Evolutionary conservation across 2,113 vertebrate species (phyloP), one percentile per base, ranked within the genome.

Genomic region (Epinephelus lanceolatus): DNA sequence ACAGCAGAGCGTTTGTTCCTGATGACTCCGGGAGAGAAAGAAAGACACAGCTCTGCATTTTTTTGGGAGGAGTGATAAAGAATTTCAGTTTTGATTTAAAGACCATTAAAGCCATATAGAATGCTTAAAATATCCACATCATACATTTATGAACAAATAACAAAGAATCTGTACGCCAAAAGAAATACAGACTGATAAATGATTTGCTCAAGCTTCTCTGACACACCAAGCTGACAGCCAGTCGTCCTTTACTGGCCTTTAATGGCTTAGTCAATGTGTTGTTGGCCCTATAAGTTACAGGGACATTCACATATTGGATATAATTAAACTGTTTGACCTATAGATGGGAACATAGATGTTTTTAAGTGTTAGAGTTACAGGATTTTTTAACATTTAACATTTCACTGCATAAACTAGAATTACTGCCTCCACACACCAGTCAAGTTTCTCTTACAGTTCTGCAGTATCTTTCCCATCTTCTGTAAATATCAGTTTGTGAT

Each of bases 1-100:
- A 51, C 68, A 78, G 52, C 69, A 21, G 10, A 42, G 79, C 0
- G 37, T 63, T 86, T 53, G 72, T 60, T 76, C 57, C n/a, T 51
- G 49, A 17, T 80, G 55, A 76, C 61, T 85, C 40, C 45, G 65
- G 53, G 30, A 19, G 14, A 49, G 57, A 73, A 59, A 67, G 67
- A 21, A 37, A 23, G 21, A 49, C 25, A n/a, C 47, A 30, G 71
- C n/a, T 53, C 17, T 11, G 25, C 18, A 33, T 30, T 61, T 76
- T n/a, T 49, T 45, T 33, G n/a, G 37, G 60, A 51, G 30, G 18
- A 23, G 19, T 67, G 14, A 23, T 11, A 8, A 47, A 25, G 13
- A 51, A 45, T 53, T 40, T 21, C 15, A 55, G 47, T 40, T 33
- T 4, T 51, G 52, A 57, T 30, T 63, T 0, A 66, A 65, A 17